Evolutionary conservation across 2,888 invertebrate species (phyloP).

Genomic region (Drosophila ustulata): DNA sequence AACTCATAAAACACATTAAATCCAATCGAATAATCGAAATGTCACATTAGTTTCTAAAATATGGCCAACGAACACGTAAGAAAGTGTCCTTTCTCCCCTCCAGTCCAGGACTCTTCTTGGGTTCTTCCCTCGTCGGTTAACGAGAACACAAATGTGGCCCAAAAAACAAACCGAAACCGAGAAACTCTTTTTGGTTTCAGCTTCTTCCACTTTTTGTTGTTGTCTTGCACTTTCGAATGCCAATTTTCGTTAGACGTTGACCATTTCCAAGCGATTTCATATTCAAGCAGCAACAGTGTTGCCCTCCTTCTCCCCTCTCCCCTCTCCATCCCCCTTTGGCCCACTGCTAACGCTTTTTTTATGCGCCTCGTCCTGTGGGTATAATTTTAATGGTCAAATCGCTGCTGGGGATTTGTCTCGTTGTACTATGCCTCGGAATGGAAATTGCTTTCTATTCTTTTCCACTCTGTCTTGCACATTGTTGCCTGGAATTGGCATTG

Average conservation of each 20-base stretch:
- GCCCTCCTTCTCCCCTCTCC: neutral
- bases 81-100: constrained; percentile 30
- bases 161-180: constrained; percentile 40
- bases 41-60: constrained; percentile 86
- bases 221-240: constrained; percentile 56
- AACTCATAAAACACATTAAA: constrained; percentile 85
- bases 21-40: constrained; percentile 86
- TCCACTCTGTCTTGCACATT: constrained; percentile 8
- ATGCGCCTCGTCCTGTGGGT: constrained; percentile 79
- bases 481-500: constrained; percentile 56
- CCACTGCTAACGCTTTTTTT: constrained; percentile 47
- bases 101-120: neutral
- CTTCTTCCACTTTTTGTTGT: neutral
- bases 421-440: constrained; percentile 52
- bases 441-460: constrained; percentile 71
- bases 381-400: constrained; percentile 84
- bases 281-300: constrained; percentile 63
- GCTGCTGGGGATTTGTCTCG: constrained; percentile 65
- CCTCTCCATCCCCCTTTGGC: neutral
- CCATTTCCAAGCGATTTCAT: constrained; percentile 75
- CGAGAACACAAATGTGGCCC: constrained; percentile 71
- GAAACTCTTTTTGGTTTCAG: constrained; percentile 66
- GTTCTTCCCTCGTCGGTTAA: constrained; percentile 42
- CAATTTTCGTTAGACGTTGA: constrained; percentile 41
- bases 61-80: constrained; percentile 79